phyloP scores from a whole-genome alignment of 2,113 vertebrate species.

The Saccopteryx leptura region DNA sequence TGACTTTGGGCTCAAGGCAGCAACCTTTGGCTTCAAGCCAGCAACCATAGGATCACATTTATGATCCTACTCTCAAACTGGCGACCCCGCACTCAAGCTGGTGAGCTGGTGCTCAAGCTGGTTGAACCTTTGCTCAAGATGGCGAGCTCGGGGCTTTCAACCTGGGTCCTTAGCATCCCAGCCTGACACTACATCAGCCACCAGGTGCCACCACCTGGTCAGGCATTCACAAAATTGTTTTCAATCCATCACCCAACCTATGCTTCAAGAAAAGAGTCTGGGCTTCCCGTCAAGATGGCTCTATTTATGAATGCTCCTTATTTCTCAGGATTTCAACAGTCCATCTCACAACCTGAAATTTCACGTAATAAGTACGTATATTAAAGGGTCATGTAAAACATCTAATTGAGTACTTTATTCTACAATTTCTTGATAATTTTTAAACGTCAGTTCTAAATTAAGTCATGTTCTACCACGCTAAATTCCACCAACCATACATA shows the following conservation, averaged over 20 bases:
- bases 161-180: no score
- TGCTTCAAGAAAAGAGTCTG: conserved; percentile 37
- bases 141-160: no score
- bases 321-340: conserved; percentile 58
- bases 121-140: no score
- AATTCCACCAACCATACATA: background rate
- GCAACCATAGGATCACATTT: no score
- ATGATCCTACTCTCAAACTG: no score
- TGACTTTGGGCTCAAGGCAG: no score
- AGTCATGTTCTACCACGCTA: background rate
- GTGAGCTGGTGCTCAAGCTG: no score
- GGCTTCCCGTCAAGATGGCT: background rate
- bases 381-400: conserved; percentile 8
- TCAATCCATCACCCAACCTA: background rate
- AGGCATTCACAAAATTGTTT: background rate
- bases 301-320: conserved; percentile 18
- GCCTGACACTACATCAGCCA: no score
- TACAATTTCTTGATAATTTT: conserved; percentile 1
- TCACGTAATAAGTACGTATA: background rate
- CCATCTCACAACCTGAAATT: conserved; percentile 18
- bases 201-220: no score
- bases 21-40: no score
- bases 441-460: conserved; percentile 41
- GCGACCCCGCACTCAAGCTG: no score
- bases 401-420: conserved; percentile 10